Evolutionary conservation across 2,797 vertebrate genomes (phyloP), one percentile per base, ranked within the genome.

Genomic region (Oreochromis grahami): DNA sequence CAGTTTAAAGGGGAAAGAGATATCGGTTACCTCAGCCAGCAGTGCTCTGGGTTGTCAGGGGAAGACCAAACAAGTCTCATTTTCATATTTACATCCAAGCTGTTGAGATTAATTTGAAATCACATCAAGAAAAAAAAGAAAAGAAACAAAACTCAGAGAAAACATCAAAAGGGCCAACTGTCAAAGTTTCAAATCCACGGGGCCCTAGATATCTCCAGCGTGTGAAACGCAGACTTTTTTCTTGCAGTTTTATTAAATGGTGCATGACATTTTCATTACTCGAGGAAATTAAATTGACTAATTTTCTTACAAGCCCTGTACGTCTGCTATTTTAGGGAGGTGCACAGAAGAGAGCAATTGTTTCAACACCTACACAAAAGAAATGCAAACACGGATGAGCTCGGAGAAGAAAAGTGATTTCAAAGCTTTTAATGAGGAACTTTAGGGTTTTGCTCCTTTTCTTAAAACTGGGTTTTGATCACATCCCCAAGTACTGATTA

Each of bases 221-320:
- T 83, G 90, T 83, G 92, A 94, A 95, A 95, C 91, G 21, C 93
- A 88, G 93, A 95, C 93, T 96, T 96, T 97, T 97, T 96, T 96
- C 95, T 90, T 86, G 65, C 94, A 96, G 91, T 97, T 97, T 97
- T 97, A 97, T 96, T 97, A 97, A 97, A 97, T 96, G 96, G 96
- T 96, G 96, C 96, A 96, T 97, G 97, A 97, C 97, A 97, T 97
- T 97, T 97, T 96, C 97, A 97, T 97, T 97, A 97, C 96, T 97
- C 96, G 95, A 96, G 96, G 95, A 97, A 97, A 97, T 97, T 97
- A 96, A 97, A 97, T 97, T 96, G 94, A 93, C 95, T 97, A 96
- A 96, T 97, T 97, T 96, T 97, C 96, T 96, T 96, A 97, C 96
- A 96, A 96, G 96, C 94, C 93, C 87, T 84, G 96, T 95, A 96